These are phyloP conservation scores for Australoheros facetus DNA, from an alignment of 2,797 vertebrate genomes.

Conservation along the genomic window DNA sequence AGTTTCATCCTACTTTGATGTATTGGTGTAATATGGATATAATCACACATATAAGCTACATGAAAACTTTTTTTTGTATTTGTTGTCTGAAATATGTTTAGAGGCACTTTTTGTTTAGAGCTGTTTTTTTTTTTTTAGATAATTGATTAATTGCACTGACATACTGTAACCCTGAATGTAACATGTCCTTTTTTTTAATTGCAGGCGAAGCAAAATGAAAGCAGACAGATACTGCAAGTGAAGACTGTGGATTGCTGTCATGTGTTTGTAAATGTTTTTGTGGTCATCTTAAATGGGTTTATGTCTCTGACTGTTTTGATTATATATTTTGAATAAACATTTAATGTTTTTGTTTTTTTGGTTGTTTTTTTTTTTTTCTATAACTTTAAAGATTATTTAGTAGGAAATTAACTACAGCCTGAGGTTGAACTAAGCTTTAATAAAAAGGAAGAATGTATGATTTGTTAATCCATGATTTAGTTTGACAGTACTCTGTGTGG, in stretches of 20 bases:
- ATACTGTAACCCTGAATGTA: not conserved
- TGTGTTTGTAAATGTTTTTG: conserved; percentile 24
- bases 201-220: conserved; percentile 96
- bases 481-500: not conserved
- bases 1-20: not conserved
- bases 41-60: too few relatives aligned
- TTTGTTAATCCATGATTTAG: not conserved
- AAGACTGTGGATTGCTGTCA: conserved; percentile 48
- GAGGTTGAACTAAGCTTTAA: not conserved
- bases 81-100: not conserved
- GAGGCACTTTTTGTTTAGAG: not conserved
- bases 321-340: conserved; percentile 62
- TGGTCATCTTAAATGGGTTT: conserved; percentile 8
- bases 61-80: not conserved
- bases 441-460: not conserved
- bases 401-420: not conserved
- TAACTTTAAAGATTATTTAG: not conserved
- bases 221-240: conserved; percentile 98
- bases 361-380: not conserved
- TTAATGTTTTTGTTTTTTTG: not conserved
- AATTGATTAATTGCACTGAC: not conserved
- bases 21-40: not conserved
- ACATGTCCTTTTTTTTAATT: conserved; percentile 38
- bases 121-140: not conserved
- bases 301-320: not conserved